Percentiles rank a stretch among this genome's conserved stretches.
Conservation (phyloP, 2,113 vertebrate species). For the Urocitellus parryii region DNA sequence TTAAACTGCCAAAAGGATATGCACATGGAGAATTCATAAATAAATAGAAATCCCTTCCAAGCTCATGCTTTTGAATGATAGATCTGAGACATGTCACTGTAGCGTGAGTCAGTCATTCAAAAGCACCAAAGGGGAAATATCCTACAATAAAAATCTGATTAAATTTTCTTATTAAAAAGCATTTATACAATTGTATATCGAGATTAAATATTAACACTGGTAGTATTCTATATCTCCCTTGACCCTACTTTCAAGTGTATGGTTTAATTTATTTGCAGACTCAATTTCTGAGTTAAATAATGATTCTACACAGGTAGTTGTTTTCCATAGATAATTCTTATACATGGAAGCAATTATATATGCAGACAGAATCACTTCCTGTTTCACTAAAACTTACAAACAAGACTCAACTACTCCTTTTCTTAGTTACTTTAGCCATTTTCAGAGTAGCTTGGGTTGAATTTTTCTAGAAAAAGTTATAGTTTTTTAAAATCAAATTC, state of each 20-base stretch:
- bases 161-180: conserved; percentile 53
- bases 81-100: conserved; percentile 3
- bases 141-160: background rate
- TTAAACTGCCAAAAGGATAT: conserved; percentile 21
- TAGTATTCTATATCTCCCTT: background rate
- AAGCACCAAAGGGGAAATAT: background rate
- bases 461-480: background rate
- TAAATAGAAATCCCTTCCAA: background rate
- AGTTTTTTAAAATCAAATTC: background rate
- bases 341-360: background rate
- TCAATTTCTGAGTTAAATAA: conserved; percentile 30
- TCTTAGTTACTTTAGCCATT: conserved; percentile 21
- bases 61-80: background rate
- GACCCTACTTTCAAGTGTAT: background rate
- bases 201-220: background rate
- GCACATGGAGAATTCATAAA: background rate
- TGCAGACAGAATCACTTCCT: conserved; percentile 9
- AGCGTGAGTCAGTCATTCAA: background rate
- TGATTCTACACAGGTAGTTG: background rate
- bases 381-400: conserved; percentile 30
- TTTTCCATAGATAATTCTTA: conserved; percentile 13
- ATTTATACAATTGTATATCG: background rate
- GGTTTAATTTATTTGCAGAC: background rate
- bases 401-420: background rate
- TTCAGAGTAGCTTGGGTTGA: background rate